These are phyloP conservation scores for Nebria salina DNA, from an alignment of 2,888 invertebrate genomes.

Conservation along the genomic window DNA sequence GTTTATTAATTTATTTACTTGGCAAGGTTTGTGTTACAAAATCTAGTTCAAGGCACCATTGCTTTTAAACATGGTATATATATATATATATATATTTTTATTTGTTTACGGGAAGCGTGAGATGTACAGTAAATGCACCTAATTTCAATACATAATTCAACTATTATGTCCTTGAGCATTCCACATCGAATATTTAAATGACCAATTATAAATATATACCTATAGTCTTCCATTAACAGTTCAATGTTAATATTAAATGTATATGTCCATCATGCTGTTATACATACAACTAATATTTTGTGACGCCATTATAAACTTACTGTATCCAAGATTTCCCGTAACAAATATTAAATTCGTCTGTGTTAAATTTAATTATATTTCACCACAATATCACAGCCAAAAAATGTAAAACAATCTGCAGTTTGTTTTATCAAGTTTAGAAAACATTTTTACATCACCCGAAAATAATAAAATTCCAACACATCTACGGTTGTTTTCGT, in stretches of 20 bases:
- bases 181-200: too few species aligned
- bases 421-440: neutral
- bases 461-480: neutral
- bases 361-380: neutral
- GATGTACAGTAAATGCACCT: too few species aligned
- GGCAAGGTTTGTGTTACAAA: neutral
- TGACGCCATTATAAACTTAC: too few species aligned
- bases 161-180: too few species aligned
- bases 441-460: neutral
- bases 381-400: neutral
- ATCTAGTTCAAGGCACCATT: neutral
- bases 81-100: neutral
- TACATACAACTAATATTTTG: too few species aligned
- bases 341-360: neutral
- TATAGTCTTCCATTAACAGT: too few species aligned
- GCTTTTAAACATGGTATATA: neutral
- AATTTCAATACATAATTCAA: too few species aligned
- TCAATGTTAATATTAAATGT: too few species aligned
- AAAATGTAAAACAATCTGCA: neutral
- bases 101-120: neutral
- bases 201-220: too few species aligned
- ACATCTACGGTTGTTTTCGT: neutral
- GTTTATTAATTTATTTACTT: neutral
- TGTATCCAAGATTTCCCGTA: neutral
- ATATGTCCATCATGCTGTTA: too few species aligned